Evolutionary conservation across 2,113 vertebrate genomes (phyloP).

Genomic region (Noctilio leporinus): DNA sequence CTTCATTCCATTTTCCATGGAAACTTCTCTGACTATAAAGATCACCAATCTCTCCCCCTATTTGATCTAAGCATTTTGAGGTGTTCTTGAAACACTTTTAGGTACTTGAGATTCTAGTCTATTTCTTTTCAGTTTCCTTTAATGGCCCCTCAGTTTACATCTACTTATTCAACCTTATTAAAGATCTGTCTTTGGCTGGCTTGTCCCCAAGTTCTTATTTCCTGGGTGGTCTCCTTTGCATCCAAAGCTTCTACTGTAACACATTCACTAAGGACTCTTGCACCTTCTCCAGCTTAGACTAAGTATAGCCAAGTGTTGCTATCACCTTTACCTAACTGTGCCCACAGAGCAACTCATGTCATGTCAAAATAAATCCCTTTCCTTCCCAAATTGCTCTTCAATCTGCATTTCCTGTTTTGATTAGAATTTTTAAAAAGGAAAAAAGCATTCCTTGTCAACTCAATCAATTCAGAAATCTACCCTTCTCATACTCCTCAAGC

Average conservation of each 20-base stretch:
- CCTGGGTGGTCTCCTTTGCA: background rate
- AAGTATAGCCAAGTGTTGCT: background rate
- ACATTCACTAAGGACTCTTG: background rate
- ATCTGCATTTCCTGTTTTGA: background rate
- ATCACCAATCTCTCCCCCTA: background rate
- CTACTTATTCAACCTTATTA: background rate
- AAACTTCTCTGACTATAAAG: background rate
- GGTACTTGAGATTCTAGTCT: background rate
- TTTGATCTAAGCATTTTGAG: background rate
- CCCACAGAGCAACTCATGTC: background rate
- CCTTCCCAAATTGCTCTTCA: background rate
- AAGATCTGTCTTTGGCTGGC: background rate
- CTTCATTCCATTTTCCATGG: background rate
- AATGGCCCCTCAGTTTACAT: background rate
- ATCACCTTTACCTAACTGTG: background rate
- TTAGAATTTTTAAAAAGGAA: background rate
- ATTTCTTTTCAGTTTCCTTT: background rate
- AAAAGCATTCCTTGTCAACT: background rate
- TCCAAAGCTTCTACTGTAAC: background rate
- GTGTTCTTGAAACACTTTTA: background rate
- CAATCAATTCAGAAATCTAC: background rate
- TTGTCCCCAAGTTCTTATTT: background rate
- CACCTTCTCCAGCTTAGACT: background rate
- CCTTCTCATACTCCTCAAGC: background rate
- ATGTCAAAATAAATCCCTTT: background rate